Evolutionary conservation across 2,113 vertebrate species (phyloP), one percentile per base, ranked within the genome.

Genomic region (Lynx canadensis): DNA sequence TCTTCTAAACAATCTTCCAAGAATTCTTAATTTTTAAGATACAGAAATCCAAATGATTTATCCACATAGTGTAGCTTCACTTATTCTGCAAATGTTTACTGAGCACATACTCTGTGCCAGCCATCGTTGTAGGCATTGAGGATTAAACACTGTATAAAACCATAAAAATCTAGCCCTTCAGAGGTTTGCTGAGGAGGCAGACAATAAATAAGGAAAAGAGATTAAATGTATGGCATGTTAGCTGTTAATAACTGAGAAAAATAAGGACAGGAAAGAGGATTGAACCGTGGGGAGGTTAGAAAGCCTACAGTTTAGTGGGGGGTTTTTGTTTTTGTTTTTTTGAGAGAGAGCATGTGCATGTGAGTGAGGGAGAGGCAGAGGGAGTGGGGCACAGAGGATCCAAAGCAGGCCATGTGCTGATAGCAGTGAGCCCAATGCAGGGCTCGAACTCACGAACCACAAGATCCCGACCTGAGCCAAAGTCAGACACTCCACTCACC

Each of bases 81-180:
- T 89, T 94, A 94, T 60, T 96, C 57, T 55, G 18, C 73, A 95
- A 78, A 81, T 95, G 65, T 76, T 94, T 96, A 94, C 83, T 63
- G 48, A 89, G 27, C 52, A 50, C 29, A 48, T 87, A 82, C 52
- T 76, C 23, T 96, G 29, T 88, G 57, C 41, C 57, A 95, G 48
- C 66, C 36, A 45, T 87, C 86, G 27, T 66, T 69, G 45, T 41
- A 5, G 23, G 4, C 89, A 71, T 68, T 86, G 57, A 89, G 48
- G 11, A 91, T 94, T 94, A 65, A 91, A 15, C 12, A 80, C 2
- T 90, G 11, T 76, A 84, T 31, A 91, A 91, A 96, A 55, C 50
- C 36, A 76, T 91, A 50, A 71, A 41, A 93, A 91, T 93, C 25
- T 16, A 94, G 18, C 5, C 48, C 38, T 89, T 15, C 8, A 16